A percentile compares a stretch with the other conserved stretches of the same genome.
These are phyloP conservation scores for Acronicta alni DNA, from an alignment of 2,888 invertebrate genomes.

Conservation along the genomic window DNA sequence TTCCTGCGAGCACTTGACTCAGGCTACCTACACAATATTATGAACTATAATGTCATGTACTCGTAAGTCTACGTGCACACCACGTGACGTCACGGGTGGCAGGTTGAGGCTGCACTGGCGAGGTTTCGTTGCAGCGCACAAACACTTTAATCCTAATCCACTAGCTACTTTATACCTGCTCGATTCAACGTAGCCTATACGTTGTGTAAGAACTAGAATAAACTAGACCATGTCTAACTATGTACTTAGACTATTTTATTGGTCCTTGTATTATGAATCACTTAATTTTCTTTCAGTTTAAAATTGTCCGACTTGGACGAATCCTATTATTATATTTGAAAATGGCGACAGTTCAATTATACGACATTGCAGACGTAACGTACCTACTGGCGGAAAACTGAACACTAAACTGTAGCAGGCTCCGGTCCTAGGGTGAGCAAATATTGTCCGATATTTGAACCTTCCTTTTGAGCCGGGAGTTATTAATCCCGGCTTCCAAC, in stretches of 20 bases:
- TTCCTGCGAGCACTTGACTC: neutral
- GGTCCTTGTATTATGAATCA: neutral
- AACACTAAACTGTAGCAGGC: too few relatives aligned
- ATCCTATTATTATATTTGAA: too few relatives aligned
- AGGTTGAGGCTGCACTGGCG: constrained; percentile 45
- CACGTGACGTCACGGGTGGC: constrained; percentile 30
- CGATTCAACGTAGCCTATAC: constrained; percentile 12
- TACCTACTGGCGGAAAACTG: neutral
- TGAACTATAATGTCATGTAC: too few relatives aligned
- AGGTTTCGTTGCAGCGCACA: constrained; percentile 53
- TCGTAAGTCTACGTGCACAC: neutral
- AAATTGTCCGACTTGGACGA: neutral
- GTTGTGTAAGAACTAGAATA: neutral
- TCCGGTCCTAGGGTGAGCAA: neutral
- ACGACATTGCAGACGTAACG: neutral
- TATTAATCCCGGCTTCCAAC: neutral
- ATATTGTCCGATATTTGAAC: constrained; percentile 1
- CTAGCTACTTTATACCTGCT: constrained; percentile 26
- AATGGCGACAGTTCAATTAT: too few relatives aligned
- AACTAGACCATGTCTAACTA: neutral
- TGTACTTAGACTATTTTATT: neutral
- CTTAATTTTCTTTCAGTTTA: neutral
- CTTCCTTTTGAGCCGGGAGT: neutral
- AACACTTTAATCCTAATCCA: constrained; percentile 56
- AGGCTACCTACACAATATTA: neutral